These are phyloP conservation scores for Micromys minutus DNA, from an alignment of 2,113 vertebrate genomes.

Conservation along the genomic window DNA sequence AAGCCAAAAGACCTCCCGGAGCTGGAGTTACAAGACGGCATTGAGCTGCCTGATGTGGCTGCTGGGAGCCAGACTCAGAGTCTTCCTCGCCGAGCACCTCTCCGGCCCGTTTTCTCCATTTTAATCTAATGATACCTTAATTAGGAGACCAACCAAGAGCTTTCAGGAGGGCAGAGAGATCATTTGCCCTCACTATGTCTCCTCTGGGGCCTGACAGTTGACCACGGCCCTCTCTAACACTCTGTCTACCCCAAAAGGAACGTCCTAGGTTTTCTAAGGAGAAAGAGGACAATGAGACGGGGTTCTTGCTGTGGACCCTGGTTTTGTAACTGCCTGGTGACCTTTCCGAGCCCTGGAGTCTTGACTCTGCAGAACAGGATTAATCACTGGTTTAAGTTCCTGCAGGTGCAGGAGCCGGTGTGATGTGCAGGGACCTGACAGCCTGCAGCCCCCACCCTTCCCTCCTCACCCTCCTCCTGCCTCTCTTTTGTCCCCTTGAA, in stretches of 20 bases:
- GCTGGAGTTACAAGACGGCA: background rate
- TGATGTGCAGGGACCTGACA: background rate
- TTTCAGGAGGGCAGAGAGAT: background rate
- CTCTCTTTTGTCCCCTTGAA: background rate
- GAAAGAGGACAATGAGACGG: background rate
- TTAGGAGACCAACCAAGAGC: background rate
- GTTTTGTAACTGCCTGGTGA: background rate
- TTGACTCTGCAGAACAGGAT: conserved; percentile 24
- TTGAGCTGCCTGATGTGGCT: too few species aligned
- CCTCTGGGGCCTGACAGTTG: background rate
- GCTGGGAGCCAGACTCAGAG: background rate
- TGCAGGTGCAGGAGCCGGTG: background rate
- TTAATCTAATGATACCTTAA: background rate
- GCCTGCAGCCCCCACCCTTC: background rate
- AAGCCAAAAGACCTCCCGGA: background rate
- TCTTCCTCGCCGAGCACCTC: background rate
- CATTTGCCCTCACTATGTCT: background rate
- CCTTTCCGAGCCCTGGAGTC: background rate
- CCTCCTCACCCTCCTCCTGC: background rate
- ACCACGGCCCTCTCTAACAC: background rate
- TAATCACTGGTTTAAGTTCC: background rate
- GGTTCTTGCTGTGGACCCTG: background rate
- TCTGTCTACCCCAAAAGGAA: background rate
- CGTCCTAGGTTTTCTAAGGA: background rate
- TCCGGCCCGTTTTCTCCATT: background rate